Percentiles rank a stretch among this genome's conserved stretches.
Evolutionary conservation across 2,113 vertebrate species (phyloP).

Genomic region (Cynoglossus semilaevis): DNA sequence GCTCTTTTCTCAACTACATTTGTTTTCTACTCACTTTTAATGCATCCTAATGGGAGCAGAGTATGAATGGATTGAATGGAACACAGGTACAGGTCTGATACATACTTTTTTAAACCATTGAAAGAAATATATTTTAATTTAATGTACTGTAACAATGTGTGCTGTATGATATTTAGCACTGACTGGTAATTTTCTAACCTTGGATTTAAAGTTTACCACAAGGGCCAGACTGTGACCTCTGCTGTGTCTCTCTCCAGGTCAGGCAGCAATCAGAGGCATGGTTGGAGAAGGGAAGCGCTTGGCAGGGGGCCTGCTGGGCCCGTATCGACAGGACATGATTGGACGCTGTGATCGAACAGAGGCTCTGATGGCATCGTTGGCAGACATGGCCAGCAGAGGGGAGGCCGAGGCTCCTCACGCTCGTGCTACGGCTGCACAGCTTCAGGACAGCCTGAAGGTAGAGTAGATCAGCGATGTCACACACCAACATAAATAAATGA

Average conservation of each 20-base stretch:
- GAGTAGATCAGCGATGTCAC: not conserved
- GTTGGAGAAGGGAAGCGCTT: constrained; percentile 92
- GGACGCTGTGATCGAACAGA: constrained; percentile 92
- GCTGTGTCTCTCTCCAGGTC: constrained; percentile 75
- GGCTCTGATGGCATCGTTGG: constrained; percentile 85
- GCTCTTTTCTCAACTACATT: constrained; percentile 39
- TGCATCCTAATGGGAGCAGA: constrained; percentile 67
- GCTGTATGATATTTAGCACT: too few relatives aligned
- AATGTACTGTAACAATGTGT: too few relatives aligned
- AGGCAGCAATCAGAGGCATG: constrained; percentile 94
- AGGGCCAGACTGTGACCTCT: not conserved
- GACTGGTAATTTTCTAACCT: too few relatives aligned
- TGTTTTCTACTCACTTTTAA: too few relatives aligned
- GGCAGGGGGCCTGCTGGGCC: constrained; percentile 89
- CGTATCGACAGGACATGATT: constrained; percentile 91
- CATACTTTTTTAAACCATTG: constrained; percentile 4
- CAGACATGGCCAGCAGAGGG: constrained; percentile 87
- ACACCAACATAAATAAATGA: not conserved
- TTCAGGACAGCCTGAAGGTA: constrained; percentile 95
- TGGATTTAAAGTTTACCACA: too few relatives aligned
- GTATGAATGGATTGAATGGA: constrained; percentile 67
- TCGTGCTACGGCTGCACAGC: constrained; percentile 85
- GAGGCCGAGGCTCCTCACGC: constrained; percentile 92
- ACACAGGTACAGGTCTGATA: constrained; percentile 58
- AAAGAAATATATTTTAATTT: constrained; percentile 4